Conservation (phyloP, 2,888 invertebrate species). For the Acanthosepion pharaonis region DNA sequence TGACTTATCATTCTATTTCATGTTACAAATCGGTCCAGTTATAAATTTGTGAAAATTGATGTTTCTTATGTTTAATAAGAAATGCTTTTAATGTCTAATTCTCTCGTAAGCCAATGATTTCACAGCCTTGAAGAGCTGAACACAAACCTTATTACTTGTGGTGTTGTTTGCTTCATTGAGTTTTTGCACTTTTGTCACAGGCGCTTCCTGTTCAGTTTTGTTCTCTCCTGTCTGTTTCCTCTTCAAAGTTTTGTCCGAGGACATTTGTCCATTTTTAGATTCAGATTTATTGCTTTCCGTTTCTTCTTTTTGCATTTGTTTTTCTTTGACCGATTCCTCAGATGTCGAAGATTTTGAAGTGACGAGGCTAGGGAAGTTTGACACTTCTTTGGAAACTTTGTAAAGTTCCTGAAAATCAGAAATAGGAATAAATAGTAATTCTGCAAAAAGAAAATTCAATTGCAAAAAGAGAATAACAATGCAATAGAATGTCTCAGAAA, state of each 20-base stretch:
- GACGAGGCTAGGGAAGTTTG: slow-evolving; percentile 65
- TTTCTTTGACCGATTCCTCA: slow-evolving; percentile 52
- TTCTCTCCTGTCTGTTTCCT: not conserved
- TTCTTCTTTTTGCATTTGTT: slow-evolving; percentile 47
- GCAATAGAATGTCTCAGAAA: too few relatives aligned
- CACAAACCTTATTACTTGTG: not conserved
- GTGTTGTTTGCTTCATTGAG: not conserved
- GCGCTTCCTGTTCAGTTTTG: not conserved
- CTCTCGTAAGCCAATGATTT: too few relatives aligned
- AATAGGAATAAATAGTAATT: too few relatives aligned
- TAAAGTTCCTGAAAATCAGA: slow-evolving; percentile 65
- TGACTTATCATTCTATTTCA: too few relatives aligned
- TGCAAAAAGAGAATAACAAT: too few relatives aligned
- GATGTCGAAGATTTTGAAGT: slow-evolving; percentile 50
- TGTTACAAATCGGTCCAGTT: too few relatives aligned
- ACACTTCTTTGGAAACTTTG: slow-evolving; percentile 73
- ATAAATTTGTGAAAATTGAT: too few relatives aligned
- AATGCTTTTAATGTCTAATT: too few relatives aligned
- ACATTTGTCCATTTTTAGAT: not conserved
- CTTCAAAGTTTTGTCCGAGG: not conserved
- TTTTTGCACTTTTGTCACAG: not conserved
- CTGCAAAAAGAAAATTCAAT: too few relatives aligned
- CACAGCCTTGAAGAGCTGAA: not conserved
- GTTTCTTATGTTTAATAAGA: too few relatives aligned
- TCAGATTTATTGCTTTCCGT: slow-evolving; percentile 48